A percentile compares a stretch with the other conserved stretches of the same genome.
phyloP scores from a whole-genome alignment of 2,797 vertebrate genomes.

The Acanthopagrus latus region DNA sequence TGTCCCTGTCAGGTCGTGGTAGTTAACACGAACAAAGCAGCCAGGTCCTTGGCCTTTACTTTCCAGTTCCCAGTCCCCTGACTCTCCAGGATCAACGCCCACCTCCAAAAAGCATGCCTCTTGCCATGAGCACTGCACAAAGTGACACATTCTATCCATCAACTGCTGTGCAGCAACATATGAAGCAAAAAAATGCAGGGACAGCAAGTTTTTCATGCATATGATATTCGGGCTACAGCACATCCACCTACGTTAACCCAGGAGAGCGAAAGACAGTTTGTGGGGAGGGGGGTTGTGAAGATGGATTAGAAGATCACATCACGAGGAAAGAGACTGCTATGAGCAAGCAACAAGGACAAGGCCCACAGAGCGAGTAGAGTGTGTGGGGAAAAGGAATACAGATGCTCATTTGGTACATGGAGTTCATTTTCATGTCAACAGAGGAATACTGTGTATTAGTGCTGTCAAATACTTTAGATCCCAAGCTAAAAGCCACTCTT shows the following conservation, averaged over 20 bases:
- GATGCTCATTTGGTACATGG: constrained; percentile 49
- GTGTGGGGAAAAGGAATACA: constrained; percentile 54
- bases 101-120: constrained; percentile 53
- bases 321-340: constrained; percentile 61
- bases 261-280: constrained; percentile 30
- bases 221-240: constrained; percentile 63
- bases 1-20: constrained; percentile 58
- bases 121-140: constrained; percentile 66
- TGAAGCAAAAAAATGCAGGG: constrained; percentile 68
- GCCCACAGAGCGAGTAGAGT: constrained; percentile 51
- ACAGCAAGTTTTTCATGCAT: constrained; percentile 76
- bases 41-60: constrained; percentile 67
- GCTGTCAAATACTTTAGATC: constrained; percentile 34
- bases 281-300: constrained; percentile 62
- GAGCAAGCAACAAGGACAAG: constrained; percentile 61
- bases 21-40: constrained; percentile 66
- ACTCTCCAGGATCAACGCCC: constrained; percentile 58
- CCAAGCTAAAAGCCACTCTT: constrained; percentile 33
- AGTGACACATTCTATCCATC: constrained; percentile 78
- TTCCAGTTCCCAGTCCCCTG: constrained; percentile 49
- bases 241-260: constrained; percentile 68
- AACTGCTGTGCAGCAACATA: constrained; percentile 58
- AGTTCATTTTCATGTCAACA: constrained; percentile 71
- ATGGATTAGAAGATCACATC: constrained; percentile 78
- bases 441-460: constrained; percentile 37